Percentiles rank a stretch among this genome's conserved stretches.
These are phyloP conservation scores for Anadara kagoshimensis DNA, from an alignment of 1,140 invertebrate genomes.

Conservation along the genomic window DNA sequence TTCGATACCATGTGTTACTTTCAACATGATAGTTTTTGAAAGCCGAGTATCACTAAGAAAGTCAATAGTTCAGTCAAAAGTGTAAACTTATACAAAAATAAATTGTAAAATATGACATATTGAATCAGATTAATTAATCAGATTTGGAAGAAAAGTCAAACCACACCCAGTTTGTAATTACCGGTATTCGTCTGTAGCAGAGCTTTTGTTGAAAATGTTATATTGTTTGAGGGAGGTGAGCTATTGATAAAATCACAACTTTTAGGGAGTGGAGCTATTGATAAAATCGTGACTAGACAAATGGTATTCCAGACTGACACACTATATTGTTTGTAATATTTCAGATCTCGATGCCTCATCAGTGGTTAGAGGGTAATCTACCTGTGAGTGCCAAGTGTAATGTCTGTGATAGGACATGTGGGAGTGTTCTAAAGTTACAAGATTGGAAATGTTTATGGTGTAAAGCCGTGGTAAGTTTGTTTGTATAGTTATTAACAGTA, in stretches of 20 bases:
- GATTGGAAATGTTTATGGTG: constrained; percentile 98
- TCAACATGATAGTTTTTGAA: too few species aligned
- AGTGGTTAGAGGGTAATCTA: constrained; percentile 98
- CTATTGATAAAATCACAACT: not conserved
- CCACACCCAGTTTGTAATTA: too few species aligned
- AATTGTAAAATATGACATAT: too few species aligned
- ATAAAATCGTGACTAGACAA: not conserved
- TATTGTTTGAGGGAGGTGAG: not conserved
- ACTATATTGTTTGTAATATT: constrained; percentile 19
- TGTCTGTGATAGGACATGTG: constrained; percentile 97
- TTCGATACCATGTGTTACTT: too few species aligned
- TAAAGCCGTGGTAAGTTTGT: constrained; percentile 81
- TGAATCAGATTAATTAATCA: too few species aligned
- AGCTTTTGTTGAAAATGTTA: too few species aligned
- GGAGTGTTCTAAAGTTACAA: constrained; percentile 94
- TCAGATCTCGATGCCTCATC: constrained; percentile 91
- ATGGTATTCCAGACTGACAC: not conserved
- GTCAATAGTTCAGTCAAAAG: too few species aligned
- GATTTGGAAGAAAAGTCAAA: too few species aligned
- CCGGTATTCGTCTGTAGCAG: too few species aligned
- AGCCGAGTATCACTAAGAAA: too few species aligned
- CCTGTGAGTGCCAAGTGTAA: constrained; percentile 94
- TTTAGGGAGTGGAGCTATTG: not conserved
- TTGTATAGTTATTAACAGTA: too few species aligned
- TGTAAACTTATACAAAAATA: too few species aligned